These are phyloP conservation scores for Xenops minutus DNA, from an alignment of 2,797 vertebrate genomes.

Conservation along the genomic window DNA sequence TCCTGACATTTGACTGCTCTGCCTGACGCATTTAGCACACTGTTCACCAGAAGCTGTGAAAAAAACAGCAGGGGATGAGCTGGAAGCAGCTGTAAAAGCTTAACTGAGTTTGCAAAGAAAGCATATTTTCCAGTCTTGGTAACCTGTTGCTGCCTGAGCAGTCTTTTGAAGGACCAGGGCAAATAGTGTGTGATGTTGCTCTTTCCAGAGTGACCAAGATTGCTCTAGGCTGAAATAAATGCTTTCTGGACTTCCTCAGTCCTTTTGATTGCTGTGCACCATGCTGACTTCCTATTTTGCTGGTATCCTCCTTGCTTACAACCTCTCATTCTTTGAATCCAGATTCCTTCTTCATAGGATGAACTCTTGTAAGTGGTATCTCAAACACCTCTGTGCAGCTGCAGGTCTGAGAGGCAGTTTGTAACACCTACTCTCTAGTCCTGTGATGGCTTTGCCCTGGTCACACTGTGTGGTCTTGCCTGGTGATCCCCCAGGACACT, in stretches of 20 bases:
- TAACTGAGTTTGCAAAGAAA: not conserved
- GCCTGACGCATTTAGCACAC: not conserved
- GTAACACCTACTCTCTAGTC: not conserved
- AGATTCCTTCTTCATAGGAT: fast-evolving
- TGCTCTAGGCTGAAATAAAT: not conserved
- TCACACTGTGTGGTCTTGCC: not conserved
- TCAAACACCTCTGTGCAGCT: not conserved
- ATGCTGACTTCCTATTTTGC: not conserved
- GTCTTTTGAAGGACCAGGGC: not conserved
- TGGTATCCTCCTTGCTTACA: not conserved
- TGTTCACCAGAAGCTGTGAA: not conserved
- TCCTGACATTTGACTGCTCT: not conserved
- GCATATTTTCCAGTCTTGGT: not conserved
- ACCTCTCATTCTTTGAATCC: not conserved
- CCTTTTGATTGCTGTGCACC: not conserved
- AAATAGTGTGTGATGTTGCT: not conserved
- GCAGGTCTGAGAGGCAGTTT: not conserved
- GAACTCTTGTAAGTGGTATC: not conserved
- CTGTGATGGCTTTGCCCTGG: not conserved
- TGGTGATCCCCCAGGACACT: not conserved
- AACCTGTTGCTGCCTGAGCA: not conserved
- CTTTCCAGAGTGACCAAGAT: not conserved
- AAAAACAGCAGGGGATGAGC: not conserved
- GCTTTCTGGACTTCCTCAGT: not conserved
- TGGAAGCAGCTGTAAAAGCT: not conserved